Evolutionary conservation across 2,888 invertebrate species (phyloP), one percentile per base, ranked within the genome.

Genomic region (Chrysodeixis includens): DNA sequence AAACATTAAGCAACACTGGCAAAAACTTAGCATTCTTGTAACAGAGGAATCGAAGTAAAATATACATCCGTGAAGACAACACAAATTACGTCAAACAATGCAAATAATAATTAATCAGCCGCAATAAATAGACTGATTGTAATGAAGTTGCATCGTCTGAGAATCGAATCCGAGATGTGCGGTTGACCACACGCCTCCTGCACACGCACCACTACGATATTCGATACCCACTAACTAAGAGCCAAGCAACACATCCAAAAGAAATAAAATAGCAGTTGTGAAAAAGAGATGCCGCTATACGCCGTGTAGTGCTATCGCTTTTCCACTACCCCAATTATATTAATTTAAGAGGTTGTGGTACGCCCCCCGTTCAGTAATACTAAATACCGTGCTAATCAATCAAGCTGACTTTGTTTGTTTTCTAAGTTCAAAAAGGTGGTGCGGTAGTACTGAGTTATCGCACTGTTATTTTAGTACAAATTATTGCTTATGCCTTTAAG

Each of bases 181-280:
- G 91, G 91, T 90, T 75, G 78, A 91, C 91, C 91, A 77, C 91
- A 90, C 66, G 74, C 78, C 75, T 78, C 62, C 81, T 66, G 72
- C 73, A 70, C 74, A 69, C 76, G 70, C 70, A 59, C 76, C 72
- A 69, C 73, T 55, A 67, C 74, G 72, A 75, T 72, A 88, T 78
- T 68, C 73, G 86, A 89, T 80, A 88, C 83, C 70, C 61, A 66
- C 69, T 74, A 59, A 66, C 55, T n/a, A n/a, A n/a, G n/a, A n/a
- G n/a, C n/a, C n/a, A n/a, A n/a, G n/a, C n/a, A n/a, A n/a, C n/a
- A n/a, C n/a, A n/a, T n/a, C n/a, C n/a, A n/a, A n/a, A n/a, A n/a
- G n/a, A n/a, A n/a, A n/a, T n/a, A n/a, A n/a, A n/a, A n/a, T n/a
- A n/a, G n/a, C n/a, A n/a, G n/a, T n/a, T n/a, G n/a, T n/a, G n/a